phyloP scores from a whole-genome alignment of 1,140 invertebrate genomes.

The Probaryconus sp. region DNA sequence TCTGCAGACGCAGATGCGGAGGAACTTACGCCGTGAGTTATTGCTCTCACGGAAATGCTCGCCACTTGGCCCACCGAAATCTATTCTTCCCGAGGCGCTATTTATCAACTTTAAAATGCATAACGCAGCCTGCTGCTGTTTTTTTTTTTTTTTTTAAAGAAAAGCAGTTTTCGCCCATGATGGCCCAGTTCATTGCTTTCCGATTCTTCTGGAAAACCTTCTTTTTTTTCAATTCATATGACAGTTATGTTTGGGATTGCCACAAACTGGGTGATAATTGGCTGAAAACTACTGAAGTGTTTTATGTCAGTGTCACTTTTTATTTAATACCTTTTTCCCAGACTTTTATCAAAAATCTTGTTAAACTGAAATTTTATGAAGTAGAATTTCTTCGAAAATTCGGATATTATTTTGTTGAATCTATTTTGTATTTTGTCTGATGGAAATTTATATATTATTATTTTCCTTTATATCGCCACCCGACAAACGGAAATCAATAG shows the following conservation, averaged over 20 bases:
- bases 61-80: constrained; percentile 52
- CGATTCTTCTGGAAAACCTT: constrained; percentile 4
- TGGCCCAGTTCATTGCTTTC: neutral
- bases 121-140: neutral
- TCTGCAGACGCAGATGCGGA: constrained; percentile 62
- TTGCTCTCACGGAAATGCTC: constrained; percentile 50
- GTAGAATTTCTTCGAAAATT: no score
- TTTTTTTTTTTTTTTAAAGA: constrained; percentile 9
- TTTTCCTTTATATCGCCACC: no score
- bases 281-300: constrained; percentile 14
- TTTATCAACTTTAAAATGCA: constrained; percentile 42
- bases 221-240: no score
- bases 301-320: no score
- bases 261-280: constrained; percentile 7
- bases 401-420: no score
- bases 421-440: no score
- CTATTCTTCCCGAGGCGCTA: constrained; percentile 23
- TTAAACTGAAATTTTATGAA: no score
- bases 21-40: constrained; percentile 63
- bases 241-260: neutral
- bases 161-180: no score
- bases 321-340: no score
- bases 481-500: no score
- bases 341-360: no score
- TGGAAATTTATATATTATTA: no score